Percentiles rank a stretch among this genome's conserved stretches.
phyloP scores from a whole-genome alignment of 1,140 invertebrate genomes.

The Cylas formicarius region DNA sequence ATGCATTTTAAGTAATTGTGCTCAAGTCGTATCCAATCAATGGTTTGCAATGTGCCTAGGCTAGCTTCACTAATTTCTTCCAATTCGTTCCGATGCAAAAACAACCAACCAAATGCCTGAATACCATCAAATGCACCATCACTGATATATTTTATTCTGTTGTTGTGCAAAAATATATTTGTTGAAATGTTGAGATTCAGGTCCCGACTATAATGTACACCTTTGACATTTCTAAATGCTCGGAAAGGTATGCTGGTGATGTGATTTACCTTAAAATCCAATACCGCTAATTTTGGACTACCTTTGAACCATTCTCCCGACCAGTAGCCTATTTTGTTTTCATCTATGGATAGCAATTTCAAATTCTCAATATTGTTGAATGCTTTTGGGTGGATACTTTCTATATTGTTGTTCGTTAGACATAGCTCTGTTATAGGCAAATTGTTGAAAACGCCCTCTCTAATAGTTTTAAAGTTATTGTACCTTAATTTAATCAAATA shows the following conservation, averaged over 20 bases:
- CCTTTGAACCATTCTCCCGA: slow-evolving; percentile 32
- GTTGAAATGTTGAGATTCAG: slow-evolving; percentile 28
- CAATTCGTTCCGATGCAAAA: slow-evolving; percentile 34
- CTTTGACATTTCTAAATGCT: slow-evolving; percentile 33
- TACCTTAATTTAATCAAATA: slow-evolving; percentile 30
- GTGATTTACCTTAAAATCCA: slow-evolving; percentile 34
- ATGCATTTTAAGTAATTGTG: slow-evolving; percentile 32
- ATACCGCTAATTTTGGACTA: slow-evolving; percentile 29
- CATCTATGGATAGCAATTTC: slow-evolving; percentile 29
- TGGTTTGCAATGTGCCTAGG: slow-evolving; percentile 24
- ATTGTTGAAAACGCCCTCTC: slow-evolving; percentile 35
- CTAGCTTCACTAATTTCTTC: slow-evolving; percentile 24
- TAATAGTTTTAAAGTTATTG: slow-evolving; percentile 31
- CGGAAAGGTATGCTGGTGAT: slow-evolving; percentile 27
- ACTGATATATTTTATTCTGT: slow-evolving; percentile 31
- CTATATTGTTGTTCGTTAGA: slow-evolving; percentile 34
- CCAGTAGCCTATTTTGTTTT: slow-evolving; percentile 33
- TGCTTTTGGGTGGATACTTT: slow-evolving; percentile 29
- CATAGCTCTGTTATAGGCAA: slow-evolving; percentile 29
- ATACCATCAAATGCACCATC: slow-evolving; percentile 31
- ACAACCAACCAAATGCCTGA: slow-evolving; percentile 33
- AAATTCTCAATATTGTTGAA: slow-evolving; percentile 36
- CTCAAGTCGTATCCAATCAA: slow-evolving; percentile 32
- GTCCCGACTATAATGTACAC: slow-evolving; percentile 24
- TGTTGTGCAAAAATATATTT: slow-evolving; percentile 33